These are phyloP conservation scores for Zaprionus davidi DNA, from an alignment of 1,140 invertebrate species.

Conservation along the genomic window DNA sequence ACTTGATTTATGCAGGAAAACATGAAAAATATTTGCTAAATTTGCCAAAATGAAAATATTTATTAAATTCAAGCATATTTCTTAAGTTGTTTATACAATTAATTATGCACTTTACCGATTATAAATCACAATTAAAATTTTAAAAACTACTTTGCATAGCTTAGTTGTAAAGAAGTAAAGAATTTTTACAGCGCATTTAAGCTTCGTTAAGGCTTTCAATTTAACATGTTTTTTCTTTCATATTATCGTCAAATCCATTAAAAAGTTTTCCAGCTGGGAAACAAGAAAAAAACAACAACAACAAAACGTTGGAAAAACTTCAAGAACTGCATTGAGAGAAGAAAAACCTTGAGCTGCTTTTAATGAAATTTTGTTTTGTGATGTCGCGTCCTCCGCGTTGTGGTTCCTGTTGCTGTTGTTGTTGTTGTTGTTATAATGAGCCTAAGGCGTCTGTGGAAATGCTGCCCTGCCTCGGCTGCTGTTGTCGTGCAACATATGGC, in stretches of 20 bases:
- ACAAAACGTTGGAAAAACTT: conserved; percentile 54
- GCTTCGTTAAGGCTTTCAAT: conserved; percentile 27
- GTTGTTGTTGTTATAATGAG: conserved; percentile 62
- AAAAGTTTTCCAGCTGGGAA: conserved; percentile 63
- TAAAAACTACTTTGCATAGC: neutral
- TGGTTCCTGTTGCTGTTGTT: neutral
- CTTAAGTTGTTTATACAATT: neutral
- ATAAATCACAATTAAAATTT: neutral
- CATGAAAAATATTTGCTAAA: no score
- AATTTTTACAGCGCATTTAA: conserved; percentile 32
- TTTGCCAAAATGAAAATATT: no score
- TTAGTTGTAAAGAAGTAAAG: neutral
- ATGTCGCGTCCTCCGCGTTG: conserved; percentile 24
- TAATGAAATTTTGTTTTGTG: conserved; percentile 64
- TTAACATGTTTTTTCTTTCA: conserved; percentile 26
- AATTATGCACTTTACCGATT: neutral
- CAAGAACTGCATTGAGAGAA: conserved; percentile 59
- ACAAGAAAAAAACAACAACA: conserved; percentile 28
- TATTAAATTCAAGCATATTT: no score
- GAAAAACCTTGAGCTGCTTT: conserved; percentile 72
- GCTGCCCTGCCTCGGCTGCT: conserved; percentile 14
- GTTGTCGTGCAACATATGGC: conserved; percentile 71
- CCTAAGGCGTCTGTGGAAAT: conserved; percentile 60
- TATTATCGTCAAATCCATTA: conserved; percentile 65
- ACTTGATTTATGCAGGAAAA: no score